Base-by-base conservation (phyloP, 2,888 invertebrate genomes). In the Chrysotoxum bicinctum region DNA sequence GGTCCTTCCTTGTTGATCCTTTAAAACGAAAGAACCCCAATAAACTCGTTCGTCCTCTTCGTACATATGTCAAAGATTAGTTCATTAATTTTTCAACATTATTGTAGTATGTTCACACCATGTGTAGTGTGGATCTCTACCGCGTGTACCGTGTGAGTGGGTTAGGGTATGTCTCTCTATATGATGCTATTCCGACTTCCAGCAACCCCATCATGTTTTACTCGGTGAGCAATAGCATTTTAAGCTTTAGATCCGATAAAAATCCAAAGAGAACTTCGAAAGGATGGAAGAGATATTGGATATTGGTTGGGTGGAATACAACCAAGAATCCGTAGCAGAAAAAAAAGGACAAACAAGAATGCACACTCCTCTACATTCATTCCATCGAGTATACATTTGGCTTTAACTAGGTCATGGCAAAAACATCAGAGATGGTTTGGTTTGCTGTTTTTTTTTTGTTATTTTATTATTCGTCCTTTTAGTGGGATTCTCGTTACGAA, bases 241-340 rank as follows among this genome's bases (percentile, higher is more conserved):
- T 66, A 70, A 77, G 70, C 70, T 62, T 43, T 77, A 43, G 21
- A 60, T 77, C 76, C 52, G 32, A 60, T 62, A 60, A 64, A 43
- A 26, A 40, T 16, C 43, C 21, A n/a, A 16, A 62, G 35, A 69
- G 60, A 70, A 43, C 50, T 30, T 12, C 30, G 30, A 60, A 14
- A 37, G n/a, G 8, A 26, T 26, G 9, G 30, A 48, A n/a, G 14
- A 19, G 48, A 66, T 66, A 66, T 66, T 66, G 35, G 48, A 50
- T 50, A 66, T 66, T 48, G 64, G 62, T 40, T 58, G 21, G 35
- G 12, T 56, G 8, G n/a, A 26, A 52, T 54, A 54, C 19, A 54
- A 10, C 35, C 16, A 43, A 43, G 62, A 26, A 62, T 62, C 21
- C 16, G 12, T 60, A 60, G 7, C 12, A 37, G 19, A 21, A 19